Conservation (phyloP, 2,113 vertebrate species). For the Callorhinus ursinus region DNA sequence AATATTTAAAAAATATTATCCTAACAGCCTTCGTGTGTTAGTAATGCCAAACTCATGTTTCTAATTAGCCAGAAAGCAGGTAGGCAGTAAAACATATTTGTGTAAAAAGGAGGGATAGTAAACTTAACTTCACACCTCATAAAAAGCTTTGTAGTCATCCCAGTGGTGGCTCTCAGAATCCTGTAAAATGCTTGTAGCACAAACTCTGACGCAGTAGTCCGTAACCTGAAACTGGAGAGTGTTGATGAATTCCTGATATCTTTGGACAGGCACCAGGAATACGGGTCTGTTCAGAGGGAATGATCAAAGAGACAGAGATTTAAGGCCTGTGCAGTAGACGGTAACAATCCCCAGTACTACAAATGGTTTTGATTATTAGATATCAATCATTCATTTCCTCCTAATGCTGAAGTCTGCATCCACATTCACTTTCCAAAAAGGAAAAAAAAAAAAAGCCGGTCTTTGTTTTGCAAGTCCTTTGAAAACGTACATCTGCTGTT, state of each 20-base stretch:
- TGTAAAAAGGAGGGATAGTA: constrained; percentile 80
- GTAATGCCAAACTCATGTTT: constrained; percentile 77
- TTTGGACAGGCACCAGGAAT: constrained; percentile 91
- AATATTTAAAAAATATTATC: constrained; percentile 83
- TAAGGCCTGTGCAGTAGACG: constrained; percentile 83
- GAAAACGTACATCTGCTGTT: constrained; percentile 83
- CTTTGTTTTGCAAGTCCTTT: constrained; percentile 83
- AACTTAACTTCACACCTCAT: constrained; percentile 91
- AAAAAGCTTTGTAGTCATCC: constrained; percentile 95
- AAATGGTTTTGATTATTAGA: constrained; percentile 90
- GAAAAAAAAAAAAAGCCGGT: constrained; percentile 55
- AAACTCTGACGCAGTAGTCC: constrained; percentile 93
- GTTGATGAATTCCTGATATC: constrained; percentile 91
- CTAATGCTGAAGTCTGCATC: constrained; percentile 58
- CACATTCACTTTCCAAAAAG: constrained; percentile 76
- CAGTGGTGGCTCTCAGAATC: constrained; percentile 97
- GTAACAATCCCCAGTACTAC: constrained; percentile 82
- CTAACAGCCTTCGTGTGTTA: constrained; percentile 74
- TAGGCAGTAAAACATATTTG: constrained; percentile 81
- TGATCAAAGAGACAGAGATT: constrained; percentile 86
- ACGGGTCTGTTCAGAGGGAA: constrained; percentile 88
- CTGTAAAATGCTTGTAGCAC: constrained; percentile 93
- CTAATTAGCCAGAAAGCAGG: constrained; percentile 82
- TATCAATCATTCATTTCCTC: constrained; percentile 90
- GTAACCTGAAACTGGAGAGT: constrained; percentile 91